These are phyloP conservation scores for Sebastes vulpes DNA, from an alignment of 2,797 vertebrate species.

Conservation along the genomic window DNA sequence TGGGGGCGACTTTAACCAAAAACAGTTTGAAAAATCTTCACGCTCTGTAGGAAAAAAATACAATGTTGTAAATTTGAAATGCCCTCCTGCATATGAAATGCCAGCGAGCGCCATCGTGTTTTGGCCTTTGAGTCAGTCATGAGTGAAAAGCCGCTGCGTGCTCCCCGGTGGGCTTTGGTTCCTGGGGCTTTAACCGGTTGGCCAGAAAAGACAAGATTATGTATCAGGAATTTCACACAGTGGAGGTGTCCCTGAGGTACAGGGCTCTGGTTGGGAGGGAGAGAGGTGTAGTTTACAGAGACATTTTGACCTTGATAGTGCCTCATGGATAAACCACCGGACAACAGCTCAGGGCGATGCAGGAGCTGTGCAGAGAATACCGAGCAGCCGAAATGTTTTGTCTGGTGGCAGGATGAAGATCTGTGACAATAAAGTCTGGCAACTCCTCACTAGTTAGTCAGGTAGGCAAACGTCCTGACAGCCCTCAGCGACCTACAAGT, in stretches of 20 bases:
- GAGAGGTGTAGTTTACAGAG: slow-evolving; percentile 51
- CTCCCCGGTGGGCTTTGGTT: slow-evolving; percentile 35
- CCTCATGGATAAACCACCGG: slow-evolving; percentile 57
- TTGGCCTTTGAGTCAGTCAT: slow-evolving; percentile 74
- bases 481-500: slow-evolving; percentile 1
- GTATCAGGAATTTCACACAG: slow-evolving; percentile 51
- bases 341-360: slow-evolving; percentile 41
- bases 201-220: slow-evolving; percentile 58
- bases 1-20: neutral
- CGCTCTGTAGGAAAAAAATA: slow-evolving; percentile 10
- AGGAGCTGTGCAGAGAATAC: slow-evolving; percentile 43
- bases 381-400: slow-evolving; percentile 8
- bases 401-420: slow-evolving; percentile 12
- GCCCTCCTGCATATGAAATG: slow-evolving; percentile 63
- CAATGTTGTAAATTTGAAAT: slow-evolving; percentile 47
- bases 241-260: slow-evolving; percentile 42
- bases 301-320: slow-evolving; percentile 70
- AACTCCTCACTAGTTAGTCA: neutral
- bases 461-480: neutral
- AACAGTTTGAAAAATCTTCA: slow-evolving; percentile 32
- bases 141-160: slow-evolving; percentile 53
- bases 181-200: slow-evolving; percentile 31
- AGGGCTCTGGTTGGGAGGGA: slow-evolving; percentile 14
- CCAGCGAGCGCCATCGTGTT: slow-evolving; percentile 60
- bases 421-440: slow-evolving; percentile 3